These are phyloP conservation scores for Aleiodes sp. DNA, from an alignment of 1,140 invertebrate genomes.

Conservation along the genomic window DNA sequence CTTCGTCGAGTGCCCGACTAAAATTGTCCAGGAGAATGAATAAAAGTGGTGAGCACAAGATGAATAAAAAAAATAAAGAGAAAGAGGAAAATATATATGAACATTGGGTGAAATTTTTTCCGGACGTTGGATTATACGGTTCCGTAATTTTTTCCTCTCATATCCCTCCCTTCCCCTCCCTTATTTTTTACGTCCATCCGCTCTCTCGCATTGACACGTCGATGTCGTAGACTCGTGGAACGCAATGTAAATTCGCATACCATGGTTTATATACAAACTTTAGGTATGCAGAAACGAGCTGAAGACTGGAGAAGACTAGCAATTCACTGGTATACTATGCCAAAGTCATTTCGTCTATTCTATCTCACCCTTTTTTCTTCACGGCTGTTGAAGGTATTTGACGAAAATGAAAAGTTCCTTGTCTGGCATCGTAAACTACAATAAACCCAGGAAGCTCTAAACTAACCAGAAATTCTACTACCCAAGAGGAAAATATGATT, in stretches of 20 bases:
- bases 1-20: conserved; percentile 4
- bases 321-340: conserved; percentile 7
- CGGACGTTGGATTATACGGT: conserved; percentile 26
- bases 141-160: conserved; percentile 10
- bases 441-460: too few species aligned
- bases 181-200: background rate
- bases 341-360: too few species aligned
- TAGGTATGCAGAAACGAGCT: background rate
- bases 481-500: too few species aligned
- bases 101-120: conserved; percentile 18
- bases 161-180: background rate
- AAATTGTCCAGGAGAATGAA: conserved; percentile 12
- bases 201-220: conserved; percentile 7
- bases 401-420: conserved; percentile 2
- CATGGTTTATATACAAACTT: background rate
- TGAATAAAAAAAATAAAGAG: background rate
- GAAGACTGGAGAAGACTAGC: background rate
- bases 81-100: conserved; percentile 4
- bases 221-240: background rate
- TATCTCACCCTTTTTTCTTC: background rate
- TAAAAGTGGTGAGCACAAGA: conserved; percentile 12
- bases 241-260: conserved; percentile 5
- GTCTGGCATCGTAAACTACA: background rate
- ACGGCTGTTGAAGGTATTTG: background rate
- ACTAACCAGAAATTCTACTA: too few species aligned